Evolutionary conservation across 2,888 invertebrate species (phyloP).

Genomic region (Nomada flava): DNA sequence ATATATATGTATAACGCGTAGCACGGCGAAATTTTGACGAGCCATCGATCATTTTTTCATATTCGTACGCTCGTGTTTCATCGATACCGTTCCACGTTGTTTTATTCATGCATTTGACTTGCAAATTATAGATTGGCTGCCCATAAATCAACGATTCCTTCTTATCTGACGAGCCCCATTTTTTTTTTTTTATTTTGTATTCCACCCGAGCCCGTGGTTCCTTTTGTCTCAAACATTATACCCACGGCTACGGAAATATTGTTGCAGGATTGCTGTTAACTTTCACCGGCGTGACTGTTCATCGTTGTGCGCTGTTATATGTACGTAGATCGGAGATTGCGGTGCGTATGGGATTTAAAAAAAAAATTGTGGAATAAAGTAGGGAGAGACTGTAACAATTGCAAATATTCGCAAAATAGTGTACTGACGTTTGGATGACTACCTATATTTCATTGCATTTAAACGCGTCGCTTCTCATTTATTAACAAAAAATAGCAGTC

Average conservation of each 20-base stretch:
- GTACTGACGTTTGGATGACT: too few species aligned
- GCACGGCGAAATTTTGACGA: conserved; percentile 60
- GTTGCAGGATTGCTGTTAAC: background rate
- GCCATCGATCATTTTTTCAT: conserved; percentile 64
- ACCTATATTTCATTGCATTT: too few species aligned
- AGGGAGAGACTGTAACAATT: too few species aligned
- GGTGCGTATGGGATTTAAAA: too few species aligned
- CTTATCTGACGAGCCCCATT: conserved; percentile 33
- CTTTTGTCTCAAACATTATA: background rate
- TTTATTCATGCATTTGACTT: conserved; percentile 63
- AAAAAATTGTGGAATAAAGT: too few species aligned
- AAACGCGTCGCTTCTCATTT: too few species aligned
- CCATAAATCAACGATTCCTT: conserved; percentile 60
- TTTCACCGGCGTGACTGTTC: too few species aligned
- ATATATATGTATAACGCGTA: conserved; percentile 13
- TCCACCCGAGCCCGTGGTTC: background rate
- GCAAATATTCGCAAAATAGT: too few species aligned
- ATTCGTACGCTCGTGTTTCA: conserved; percentile 56
- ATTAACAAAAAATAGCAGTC: too few species aligned
- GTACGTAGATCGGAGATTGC: too few species aligned
- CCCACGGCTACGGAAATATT: background rate
- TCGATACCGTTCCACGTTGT: conserved; percentile 57
- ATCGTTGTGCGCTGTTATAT: too few species aligned
- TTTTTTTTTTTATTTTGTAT: background rate
- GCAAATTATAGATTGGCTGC: conserved; percentile 61